Conservation (phyloP, 2,797 vertebrate species). For the Cheirogaleus major region DNA sequence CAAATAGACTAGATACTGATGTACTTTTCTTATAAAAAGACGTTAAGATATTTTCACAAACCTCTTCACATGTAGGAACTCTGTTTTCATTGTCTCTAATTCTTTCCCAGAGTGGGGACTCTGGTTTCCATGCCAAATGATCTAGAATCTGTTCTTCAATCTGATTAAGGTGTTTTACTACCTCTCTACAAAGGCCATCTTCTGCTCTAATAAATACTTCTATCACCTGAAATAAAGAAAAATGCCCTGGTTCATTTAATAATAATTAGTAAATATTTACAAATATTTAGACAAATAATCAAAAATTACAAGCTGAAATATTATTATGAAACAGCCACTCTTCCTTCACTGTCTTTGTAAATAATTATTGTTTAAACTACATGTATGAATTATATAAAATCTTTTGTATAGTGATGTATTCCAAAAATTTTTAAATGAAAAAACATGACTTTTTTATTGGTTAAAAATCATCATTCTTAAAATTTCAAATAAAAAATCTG, state of each 20-base stretch:
- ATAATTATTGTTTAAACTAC: background rate
- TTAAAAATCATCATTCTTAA: constrained; percentile 44
- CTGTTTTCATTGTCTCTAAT: constrained; percentile 89
- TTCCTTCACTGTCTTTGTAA: constrained; percentile 29
- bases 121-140: constrained; percentile 91
- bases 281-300: background rate
- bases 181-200: constrained; percentile 93
- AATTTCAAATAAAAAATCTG: constrained; percentile 23
- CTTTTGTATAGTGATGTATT: background rate
- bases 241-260: background rate
- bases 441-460: background rate
- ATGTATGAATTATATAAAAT: constrained; percentile 20
- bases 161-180: constrained; percentile 94
- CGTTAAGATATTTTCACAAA: constrained; percentile 69
- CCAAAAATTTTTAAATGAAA: constrained; percentile 38
- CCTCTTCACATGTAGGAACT: constrained; percentile 94
- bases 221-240: constrained; percentile 88
- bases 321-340: constrained; percentile 1
- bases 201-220: constrained; percentile 94
- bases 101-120: constrained; percentile 92
- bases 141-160: constrained; percentile 95
- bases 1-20: background rate
- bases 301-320: constrained; percentile 39
- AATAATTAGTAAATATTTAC: background rate
- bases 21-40: background rate